These are phyloP conservation scores for Oncorhynchus keta DNA, from an alignment of 2,113 vertebrate species.

Conservation along the genomic window DNA sequence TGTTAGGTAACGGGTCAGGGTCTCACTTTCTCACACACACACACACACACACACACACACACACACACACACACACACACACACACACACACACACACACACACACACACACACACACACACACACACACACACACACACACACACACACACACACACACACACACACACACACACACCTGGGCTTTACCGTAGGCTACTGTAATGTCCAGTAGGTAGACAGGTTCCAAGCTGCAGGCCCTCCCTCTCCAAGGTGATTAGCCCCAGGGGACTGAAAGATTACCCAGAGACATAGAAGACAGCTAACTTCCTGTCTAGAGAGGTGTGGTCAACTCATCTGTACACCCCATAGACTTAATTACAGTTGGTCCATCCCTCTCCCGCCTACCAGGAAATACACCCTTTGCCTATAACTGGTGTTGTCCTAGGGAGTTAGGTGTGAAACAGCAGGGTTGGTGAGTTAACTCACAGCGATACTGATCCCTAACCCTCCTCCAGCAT, in stretches of 20 bases:
- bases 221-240: not conserved
- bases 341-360: no score
- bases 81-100: no score
- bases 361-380: not conserved
- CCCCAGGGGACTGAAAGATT: constrained; percentile 21
- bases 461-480: constrained; percentile 85
- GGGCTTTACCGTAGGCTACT: not conserved
- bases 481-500: constrained; percentile 81
- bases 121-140: no score
- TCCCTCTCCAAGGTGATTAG: constrained; percentile 9
- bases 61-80: no score
- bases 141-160: no score
- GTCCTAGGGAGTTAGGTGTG: not conserved
- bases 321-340: not conserved
- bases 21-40: no score
- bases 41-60: no score
- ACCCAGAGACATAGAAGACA: not conserved
- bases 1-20: no score
- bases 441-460: not conserved
- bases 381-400: not conserved
- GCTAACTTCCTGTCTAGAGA: not conserved
- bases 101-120: no score
- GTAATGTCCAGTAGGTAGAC: not conserved
- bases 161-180: not conserved
- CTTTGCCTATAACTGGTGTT: not conserved